Base-by-base conservation (phyloP, 2,888 invertebrate species). In the Hyles lineata region DNA sequence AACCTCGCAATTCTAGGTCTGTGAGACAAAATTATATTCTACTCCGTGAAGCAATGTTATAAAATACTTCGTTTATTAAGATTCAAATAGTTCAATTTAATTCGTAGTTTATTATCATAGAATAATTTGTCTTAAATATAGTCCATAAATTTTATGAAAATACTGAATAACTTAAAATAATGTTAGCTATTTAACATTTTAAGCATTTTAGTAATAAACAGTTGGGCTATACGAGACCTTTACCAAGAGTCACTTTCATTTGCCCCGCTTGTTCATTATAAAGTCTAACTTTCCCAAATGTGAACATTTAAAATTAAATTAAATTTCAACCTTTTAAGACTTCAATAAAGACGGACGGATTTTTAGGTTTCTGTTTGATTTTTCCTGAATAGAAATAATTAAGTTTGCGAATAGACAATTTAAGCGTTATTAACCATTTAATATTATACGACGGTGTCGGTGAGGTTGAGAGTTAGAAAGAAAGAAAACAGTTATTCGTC, bases 241-340 rank as follows among this genome's bases (percentile, higher is more conserved):
- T 50, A 6, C 6, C 67, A 50, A 67, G 43, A 67, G 43, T 67
- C 43, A 67, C 67, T 67, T 67, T 67, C 67, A 67, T 67, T 67
- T 50, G 67, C 21, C 67, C 43, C 67, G 21, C 17, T 50, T 21
- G 43, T 43, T 67, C 15, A 23, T 43, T 21, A 21, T 50, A 35
- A 62, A 62, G 67, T 17, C n/a, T 5, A 50, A 67, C 67, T 15
- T 35, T 67, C 23, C 21, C 23, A 21, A 67, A 67, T 43, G 7
- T 43, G 9, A 32, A 3, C 21, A 19, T 55, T 43, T 63, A 63
- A 15, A 62, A 62, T 62, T 62, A 62, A n/a, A 62, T 35, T 62
- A 9, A 32, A 62, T n/a, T 19, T 55, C 6, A 55, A 19, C 55
- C 55, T 55, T 62, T 35, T 6, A 17, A 67, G 17, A 43, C 5